These are phyloP conservation scores for Petrolisthes cinctipes DNA, from an alignment of 2,888 invertebrate species.

Conservation along the genomic window DNA sequence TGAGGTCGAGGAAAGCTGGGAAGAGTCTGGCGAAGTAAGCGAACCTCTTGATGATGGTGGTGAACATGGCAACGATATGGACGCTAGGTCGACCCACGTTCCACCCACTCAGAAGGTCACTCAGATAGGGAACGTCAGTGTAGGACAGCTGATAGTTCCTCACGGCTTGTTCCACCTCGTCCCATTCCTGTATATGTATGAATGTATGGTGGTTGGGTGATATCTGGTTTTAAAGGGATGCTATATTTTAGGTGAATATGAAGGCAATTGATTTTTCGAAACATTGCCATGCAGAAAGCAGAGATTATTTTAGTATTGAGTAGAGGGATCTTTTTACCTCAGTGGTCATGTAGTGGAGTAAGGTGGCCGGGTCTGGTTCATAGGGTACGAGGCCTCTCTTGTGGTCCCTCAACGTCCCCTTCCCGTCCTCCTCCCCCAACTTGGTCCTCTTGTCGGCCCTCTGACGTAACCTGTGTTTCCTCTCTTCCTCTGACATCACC, in stretches of 20 bases:
- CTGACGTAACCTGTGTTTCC: constrained; percentile 67
- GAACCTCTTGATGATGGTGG: constrained; percentile 68
- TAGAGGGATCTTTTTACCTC: constrained; percentile 41
- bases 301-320: too few species aligned
- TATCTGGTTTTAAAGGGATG: not conserved
- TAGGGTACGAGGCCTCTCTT: constrained; percentile 55
- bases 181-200: constrained; percentile 60
- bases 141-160: constrained; percentile 67
- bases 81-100: constrained; percentile 56
- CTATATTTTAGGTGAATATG: not conserved
- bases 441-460: constrained; percentile 65
- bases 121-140: constrained; percentile 67
- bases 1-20: constrained; percentile 67
- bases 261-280: not conserved
- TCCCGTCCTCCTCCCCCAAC: constrained; percentile 20
- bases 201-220: not conserved
- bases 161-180: constrained; percentile 67
- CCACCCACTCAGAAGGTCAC: constrained; percentile 39
- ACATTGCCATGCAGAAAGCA: not conserved
- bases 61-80: constrained; percentile 69
- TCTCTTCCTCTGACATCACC: constrained; percentile 70
- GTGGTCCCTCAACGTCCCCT: constrained; percentile 13
- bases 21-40: constrained; percentile 68
- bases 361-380: constrained; percentile 66
- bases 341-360: constrained; percentile 66